Base-by-base conservation (phyloP, 2,797 vertebrate genomes). In the Acropternis orthonyx region DNA sequence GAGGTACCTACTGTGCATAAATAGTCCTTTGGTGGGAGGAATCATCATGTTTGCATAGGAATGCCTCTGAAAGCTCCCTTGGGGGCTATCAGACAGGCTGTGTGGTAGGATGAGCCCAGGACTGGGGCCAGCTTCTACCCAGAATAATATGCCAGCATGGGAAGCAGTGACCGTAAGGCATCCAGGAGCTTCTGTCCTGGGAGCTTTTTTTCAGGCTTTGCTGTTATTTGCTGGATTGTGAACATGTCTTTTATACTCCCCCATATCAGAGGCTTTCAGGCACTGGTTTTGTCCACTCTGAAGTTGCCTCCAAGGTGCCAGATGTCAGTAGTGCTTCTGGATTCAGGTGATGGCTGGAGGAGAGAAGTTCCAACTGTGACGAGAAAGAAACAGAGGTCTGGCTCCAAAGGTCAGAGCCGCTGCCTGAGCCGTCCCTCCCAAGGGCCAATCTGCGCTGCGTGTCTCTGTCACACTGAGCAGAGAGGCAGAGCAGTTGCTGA, bases 401-500 rank as follows among this genome's bases (percentile, higher is more conserved):
- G 32, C 77, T 63, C 30, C 1, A 12, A 44, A 58, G 68, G 85
- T 78, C 43, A 54, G 43, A 48, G 68, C 52, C 56, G 32, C 46
- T 1, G 4, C 65, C 74, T 58, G 72, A 55, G 20, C 48, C 7
- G 3, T 65, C 75, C 34, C 81, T 89, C 27, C 30, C 0, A 1
- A 59, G 55, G n/a, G 32, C 46, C 3, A 2, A 32, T 73, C 55
- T 78, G 54, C 0, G 2, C 77, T 41, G 12, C 0, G 1, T 68
- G 21, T 82, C 20, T 76, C 34, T 86, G 72, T 86, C 1, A 2
- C 0, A 1, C 66, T 84, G 65, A 39, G 46, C 66, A 84, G 59
- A 74, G 61, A 90, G 55, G 73, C 91, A 85, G 58, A 91, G 65
- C 34, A 75, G 87, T 80, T 96, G 52, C 93, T 96, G 94, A 72